Percentiles rank a stretch among this genome's conserved stretches.
phyloP scores from a whole-genome alignment of 1,140 invertebrate genomes.

The Thaumetopoea pityocampa region DNA sequence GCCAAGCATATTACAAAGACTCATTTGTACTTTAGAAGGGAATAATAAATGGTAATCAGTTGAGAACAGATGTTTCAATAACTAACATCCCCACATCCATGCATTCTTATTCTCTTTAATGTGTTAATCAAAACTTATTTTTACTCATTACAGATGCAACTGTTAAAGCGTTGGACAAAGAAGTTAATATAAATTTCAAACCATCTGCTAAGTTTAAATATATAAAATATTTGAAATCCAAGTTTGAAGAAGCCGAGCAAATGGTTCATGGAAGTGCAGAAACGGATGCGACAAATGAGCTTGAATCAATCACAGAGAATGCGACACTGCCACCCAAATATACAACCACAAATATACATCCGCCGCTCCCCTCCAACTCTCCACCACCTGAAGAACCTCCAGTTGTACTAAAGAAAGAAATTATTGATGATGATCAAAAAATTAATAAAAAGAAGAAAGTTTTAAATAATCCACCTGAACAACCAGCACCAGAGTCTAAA shows the following conservation, averaged over 20 bases:
- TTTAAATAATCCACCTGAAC: background rate
- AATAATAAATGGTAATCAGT: no score
- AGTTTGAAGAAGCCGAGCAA: conserved; percentile 31
- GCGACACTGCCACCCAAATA: background rate
- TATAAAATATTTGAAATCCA: conserved; percentile 53
- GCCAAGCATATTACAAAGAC: no score
- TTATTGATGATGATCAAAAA: conserved; percentile 13
- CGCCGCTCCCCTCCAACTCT: conserved; percentile 11
- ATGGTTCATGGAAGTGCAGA: background rate
- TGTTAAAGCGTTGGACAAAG: no score
- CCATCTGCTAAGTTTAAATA: conserved; percentile 47
- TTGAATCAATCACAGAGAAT: background rate
- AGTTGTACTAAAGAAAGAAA: conserved; percentile 5
- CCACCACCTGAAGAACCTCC: conserved; percentile 11
- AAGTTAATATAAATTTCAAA: conserved; percentile 33
- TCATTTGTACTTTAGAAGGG: no score
- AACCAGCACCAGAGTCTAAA: background rate
- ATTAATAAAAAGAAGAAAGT: background rate
- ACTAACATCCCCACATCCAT: no score
- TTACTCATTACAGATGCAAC: no score
- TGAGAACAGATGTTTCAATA: no score
- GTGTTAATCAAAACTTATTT: no score
- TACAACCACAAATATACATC: conserved; percentile 1
- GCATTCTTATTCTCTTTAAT: no score
- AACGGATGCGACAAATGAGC: background rate